Conservation (phyloP, 2,113 vertebrate species). For the Emydocephalus ijimae region DNA sequence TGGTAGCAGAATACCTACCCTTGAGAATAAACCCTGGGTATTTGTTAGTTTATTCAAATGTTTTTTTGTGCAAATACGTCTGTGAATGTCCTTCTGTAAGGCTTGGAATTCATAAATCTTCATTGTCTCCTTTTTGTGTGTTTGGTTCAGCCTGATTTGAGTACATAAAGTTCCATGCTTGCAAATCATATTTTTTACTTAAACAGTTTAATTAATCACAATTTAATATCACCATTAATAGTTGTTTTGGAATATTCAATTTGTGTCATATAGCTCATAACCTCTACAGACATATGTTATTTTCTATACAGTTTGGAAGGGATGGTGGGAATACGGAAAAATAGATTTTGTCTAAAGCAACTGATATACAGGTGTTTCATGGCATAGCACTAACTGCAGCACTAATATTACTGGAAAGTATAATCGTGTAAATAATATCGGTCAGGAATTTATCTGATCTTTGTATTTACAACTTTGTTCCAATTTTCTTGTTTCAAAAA, state of each 20-base stretch:
- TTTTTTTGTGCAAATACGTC: background rate
- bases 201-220: background rate
- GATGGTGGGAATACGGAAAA: background rate
- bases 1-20: background rate
- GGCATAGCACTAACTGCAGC: background rate
- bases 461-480: background rate
- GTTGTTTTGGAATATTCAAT: background rate
- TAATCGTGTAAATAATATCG: background rate
- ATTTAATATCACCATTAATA: background rate
- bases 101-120: background rate
- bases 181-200: background rate
- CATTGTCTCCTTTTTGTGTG: background rate
- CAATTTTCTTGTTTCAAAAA: background rate
- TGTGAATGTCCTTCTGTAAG: background rate
- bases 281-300: background rate
- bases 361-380: background rate
- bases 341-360: background rate
- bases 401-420: background rate
- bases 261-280: background rate
- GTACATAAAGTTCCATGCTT: background rate
- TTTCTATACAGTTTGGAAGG: background rate
- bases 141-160: background rate
- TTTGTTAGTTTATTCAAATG: background rate
- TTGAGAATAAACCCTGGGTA: background rate
- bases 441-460: background rate